Base-by-base conservation (phyloP, 1,140 invertebrate genomes). In the Atta colombica region DNA sequence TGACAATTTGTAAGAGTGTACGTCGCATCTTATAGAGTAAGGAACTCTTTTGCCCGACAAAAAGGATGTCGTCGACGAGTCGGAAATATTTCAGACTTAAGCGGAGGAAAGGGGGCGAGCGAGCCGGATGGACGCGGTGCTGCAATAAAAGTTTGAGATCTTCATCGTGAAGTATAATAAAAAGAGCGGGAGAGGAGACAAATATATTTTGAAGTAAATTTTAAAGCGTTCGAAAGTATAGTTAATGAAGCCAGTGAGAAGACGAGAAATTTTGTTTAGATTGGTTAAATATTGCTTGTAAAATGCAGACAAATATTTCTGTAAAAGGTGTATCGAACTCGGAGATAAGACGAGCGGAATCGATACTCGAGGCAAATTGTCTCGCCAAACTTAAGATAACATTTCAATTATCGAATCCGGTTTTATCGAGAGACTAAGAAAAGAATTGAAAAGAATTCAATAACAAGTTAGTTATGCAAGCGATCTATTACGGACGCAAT, bases 61-160 rank as follows among this genome's bases (percentile, higher is more conserved):
- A 80, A 53, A n/a, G 28, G 61, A 77, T n/a, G 75, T 28, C 21
- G 58, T 7, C 28, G 25, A 78, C 28, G 49, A 78, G 75, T 78
- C n/a, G 63, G 31, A 16, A 69, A 80, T 80, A 80, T 80, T 68
- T 80, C 49, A 66, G 55, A 58, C 31, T 55, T 55, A 55, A 80
- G 49, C n/a, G 77, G 31, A 12, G 63, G 49, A 53, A 80, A 45
- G 8, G 31, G 39, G 25, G 18, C 75, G 39, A 6, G 75, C 10
- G 21, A 63, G 21, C 45, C 21, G 35, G 77, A 21, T 66, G 77
- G 61, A 68, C 77, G 61, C 28, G 39, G 31, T 49, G 61, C 28
- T 53, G 31, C 63, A 53, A 69, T 80, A 45, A 80, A 80, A 69
- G 63, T 80, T 69, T 10, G n/a, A 80, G 45, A 35, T 68, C 63